Evolutionary conservation across 2,888 invertebrate genomes (phyloP).

Genomic region (Rhagonycha fulva): DNA sequence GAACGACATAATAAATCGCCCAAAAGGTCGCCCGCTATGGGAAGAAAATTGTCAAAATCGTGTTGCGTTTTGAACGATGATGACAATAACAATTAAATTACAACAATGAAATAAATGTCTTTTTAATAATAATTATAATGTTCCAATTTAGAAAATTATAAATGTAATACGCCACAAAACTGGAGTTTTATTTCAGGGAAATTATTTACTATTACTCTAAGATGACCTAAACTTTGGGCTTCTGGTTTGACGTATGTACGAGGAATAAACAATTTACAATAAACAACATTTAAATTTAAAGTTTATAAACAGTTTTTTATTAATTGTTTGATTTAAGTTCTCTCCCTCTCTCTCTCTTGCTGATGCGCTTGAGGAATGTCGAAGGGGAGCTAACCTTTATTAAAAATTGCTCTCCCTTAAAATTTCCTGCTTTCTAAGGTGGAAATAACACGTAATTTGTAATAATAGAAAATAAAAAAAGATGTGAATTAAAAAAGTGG

Average conservation of each 20-base stretch:
- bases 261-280: neutral
- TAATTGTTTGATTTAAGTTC: neutral
- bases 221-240: neutral
- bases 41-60: conserved; percentile 15
- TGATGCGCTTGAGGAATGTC: neutral
- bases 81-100: neutral
- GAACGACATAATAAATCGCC: conserved; percentile 62
- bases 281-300: neutral
- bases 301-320: neutral
- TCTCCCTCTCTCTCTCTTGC: neutral
- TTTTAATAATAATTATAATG: neutral
- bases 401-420: neutral
- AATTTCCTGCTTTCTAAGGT: too few relatives aligned
- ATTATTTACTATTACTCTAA: neutral
- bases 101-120: neutral
- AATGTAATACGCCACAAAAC: neutral
- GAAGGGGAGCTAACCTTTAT: neutral
- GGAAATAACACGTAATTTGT: neutral
- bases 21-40: conserved; percentile 56
- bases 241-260: neutral
- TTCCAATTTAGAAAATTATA: neutral
- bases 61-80: neutral
- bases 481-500: neutral
- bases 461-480: neutral
- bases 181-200: neutral